A percentile compares a stretch with the other conserved stretches of the same genome.
phyloP scores from a whole-genome alignment of 2,113 vertebrate genomes.

The Cardinalis cardinalis region DNA sequence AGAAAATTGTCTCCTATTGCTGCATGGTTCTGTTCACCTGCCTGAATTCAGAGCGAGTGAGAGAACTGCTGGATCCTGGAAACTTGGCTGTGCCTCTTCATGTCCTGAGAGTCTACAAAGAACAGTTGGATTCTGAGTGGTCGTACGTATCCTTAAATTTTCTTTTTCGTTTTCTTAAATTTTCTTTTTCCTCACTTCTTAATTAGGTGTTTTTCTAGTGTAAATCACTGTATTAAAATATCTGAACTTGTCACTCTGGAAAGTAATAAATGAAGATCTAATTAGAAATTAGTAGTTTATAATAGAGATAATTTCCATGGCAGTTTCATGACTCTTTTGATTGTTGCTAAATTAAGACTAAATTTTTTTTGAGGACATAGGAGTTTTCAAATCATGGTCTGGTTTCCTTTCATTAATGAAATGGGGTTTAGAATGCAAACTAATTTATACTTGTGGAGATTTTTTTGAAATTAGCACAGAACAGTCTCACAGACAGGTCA shows the following conservation, averaged over 20 bases:
- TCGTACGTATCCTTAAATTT: conserved; percentile 76
- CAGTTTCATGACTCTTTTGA: not conserved
- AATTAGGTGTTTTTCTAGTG: not conserved
- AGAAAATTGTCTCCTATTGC: conserved; percentile 80
- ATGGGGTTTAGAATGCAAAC: not conserved
- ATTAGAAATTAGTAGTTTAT: not conserved
- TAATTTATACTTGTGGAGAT: not conserved
- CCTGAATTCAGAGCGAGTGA: conserved; percentile 78
- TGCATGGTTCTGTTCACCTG: conserved; percentile 92
- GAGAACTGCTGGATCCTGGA: conserved; percentile 71
- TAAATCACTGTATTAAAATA: not conserved
- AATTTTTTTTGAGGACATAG: not conserved
- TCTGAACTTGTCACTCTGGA: not conserved
- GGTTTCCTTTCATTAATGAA: not conserved
- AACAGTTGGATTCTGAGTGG: conserved; percentile 86
- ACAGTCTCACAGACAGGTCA: not conserved
- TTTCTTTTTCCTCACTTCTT: not conserved
- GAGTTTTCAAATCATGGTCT: not conserved
- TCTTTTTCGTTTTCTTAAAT: not conserved
- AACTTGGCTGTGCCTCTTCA: conserved; percentile 74
- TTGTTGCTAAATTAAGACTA: not conserved
- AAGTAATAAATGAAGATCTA: not conserved
- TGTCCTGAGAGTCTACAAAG: conserved; percentile 80
- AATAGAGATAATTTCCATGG: not conserved
- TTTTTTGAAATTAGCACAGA: not conserved